Conservation (phyloP, 1,140 invertebrate species). For the Hycleus phaleratus region DNA sequence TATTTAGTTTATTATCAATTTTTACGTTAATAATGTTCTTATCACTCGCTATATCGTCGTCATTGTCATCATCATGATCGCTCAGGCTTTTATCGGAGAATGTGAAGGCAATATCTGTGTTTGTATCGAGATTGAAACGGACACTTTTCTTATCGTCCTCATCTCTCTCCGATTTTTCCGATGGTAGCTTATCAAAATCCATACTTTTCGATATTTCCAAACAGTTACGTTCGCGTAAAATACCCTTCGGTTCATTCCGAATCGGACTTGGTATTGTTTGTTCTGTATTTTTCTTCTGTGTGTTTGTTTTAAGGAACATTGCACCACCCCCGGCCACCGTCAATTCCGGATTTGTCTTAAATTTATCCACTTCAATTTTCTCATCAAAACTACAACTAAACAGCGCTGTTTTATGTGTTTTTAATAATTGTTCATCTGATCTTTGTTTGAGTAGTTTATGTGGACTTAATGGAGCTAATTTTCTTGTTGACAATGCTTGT, state of each 20-base stretch:
- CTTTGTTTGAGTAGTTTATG: constrained; percentile 34
- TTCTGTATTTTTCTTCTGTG: constrained; percentile 36
- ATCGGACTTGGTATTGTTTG: not conserved
- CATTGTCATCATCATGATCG: constrained; percentile 29
- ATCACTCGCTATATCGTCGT: no score
- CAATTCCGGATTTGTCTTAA: constrained; percentile 31
- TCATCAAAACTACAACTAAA: constrained; percentile 30
- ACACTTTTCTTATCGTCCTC: constrained; percentile 69
- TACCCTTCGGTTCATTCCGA: constrained; percentile 48
- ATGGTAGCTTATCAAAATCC: constrained; percentile 37
- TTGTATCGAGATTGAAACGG: constrained; percentile 51
- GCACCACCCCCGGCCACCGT: constrained; percentile 50
- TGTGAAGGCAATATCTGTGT: constrained; percentile 30
- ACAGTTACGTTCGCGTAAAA: constrained; percentile 54
- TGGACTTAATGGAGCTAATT: constrained; percentile 26
- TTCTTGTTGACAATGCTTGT: constrained; percentile 31
- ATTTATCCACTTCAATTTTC: constrained; percentile 24
- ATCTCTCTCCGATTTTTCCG: constrained; percentile 33
- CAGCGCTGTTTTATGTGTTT: not conserved
- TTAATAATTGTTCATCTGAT: constrained; percentile 29
- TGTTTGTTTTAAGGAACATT: constrained; percentile 63
- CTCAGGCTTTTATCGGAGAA: constrained; percentile 36
- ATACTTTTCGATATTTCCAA: constrained; percentile 31
- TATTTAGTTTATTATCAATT: constrained; percentile 15
- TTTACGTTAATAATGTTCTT: constrained; percentile 22